These are phyloP conservation scores for Leucoma salicis DNA, from an alignment of 2,888 invertebrate genomes.

Conservation along the genomic window DNA sequence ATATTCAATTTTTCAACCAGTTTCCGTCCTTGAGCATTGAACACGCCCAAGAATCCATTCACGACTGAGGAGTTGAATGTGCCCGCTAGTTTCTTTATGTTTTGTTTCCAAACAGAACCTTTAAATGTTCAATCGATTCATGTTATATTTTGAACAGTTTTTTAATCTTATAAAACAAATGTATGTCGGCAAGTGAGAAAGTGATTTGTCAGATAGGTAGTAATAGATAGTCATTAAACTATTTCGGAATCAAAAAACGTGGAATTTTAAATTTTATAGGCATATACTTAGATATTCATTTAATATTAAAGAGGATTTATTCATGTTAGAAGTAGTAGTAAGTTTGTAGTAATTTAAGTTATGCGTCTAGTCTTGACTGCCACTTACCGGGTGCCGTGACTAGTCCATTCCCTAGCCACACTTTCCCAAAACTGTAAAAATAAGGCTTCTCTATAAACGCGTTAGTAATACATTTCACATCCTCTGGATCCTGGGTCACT, in stretches of 20 bases:
- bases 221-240: neutral
- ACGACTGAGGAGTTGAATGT: slow-evolving; percentile 50
- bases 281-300: too few species aligned
- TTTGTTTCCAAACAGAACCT: slow-evolving; percentile 51
- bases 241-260: neutral
- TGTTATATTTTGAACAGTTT: too few species aligned
- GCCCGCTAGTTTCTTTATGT: slow-evolving; percentile 54
- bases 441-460: slow-evolving; percentile 54
- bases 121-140: too few species aligned
- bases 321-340: too few species aligned
- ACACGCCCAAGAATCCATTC: slow-evolving; percentile 51
- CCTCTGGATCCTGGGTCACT: slow-evolving; percentile 54
- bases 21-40: slow-evolving; percentile 48
- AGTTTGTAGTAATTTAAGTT: too few species aligned
- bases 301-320: too few species aligned
- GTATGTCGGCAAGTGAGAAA: neutral
- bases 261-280: too few species aligned
- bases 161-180: neutral
- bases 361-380: too few species aligned
- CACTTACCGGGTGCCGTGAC: slow-evolving; percentile 56
- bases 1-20: slow-evolving; percentile 38
- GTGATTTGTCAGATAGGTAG: neutral
- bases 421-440: slow-evolving; percentile 50
- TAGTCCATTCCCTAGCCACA: slow-evolving; percentile 60
- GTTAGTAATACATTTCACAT: slow-evolving; percentile 49